Evolutionary conservation across 2,797 vertebrate genomes (phyloP).

Genomic region (Heliangelus exortis): DNA sequence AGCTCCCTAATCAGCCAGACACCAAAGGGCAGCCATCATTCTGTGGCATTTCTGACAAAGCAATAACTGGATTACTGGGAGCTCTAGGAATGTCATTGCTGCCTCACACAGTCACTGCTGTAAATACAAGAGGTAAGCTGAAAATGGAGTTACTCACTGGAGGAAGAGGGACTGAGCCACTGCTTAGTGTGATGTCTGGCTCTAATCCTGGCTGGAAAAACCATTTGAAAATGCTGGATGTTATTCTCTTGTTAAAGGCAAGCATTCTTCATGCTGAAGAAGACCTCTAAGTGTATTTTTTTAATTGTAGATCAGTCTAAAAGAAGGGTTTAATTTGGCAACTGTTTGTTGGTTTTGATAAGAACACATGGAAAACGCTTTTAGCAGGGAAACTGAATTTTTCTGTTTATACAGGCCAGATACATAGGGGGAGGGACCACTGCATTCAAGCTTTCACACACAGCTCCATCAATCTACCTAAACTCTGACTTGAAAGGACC

Average conservation of each 20-base stretch:
- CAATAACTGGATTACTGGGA: constrained; percentile 14
- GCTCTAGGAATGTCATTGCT: background rate
- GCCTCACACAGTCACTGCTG: background rate
- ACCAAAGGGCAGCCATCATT: constrained; percentile 36
- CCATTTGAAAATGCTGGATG: background rate
- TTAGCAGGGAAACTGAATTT: constrained; percentile 70
- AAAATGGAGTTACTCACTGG: constrained; percentile 1
- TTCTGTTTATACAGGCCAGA: constrained; percentile 81
- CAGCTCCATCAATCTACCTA: constrained; percentile 83
- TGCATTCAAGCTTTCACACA: constrained; percentile 84
- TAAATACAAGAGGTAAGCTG: background rate
- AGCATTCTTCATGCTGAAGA: background rate
- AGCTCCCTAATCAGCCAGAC: constrained; percentile 26
- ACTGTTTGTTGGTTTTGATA: constrained; percentile 8
- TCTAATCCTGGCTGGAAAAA: background rate
- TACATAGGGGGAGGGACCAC: constrained; percentile 83
- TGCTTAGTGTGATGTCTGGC: background rate
- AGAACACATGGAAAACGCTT: background rate
- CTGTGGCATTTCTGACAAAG: constrained; percentile 42
- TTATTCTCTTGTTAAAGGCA: background rate
- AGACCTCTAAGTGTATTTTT: background rate
- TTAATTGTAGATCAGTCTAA: background rate
- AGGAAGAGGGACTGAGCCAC: background rate
- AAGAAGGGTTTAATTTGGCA: background rate
- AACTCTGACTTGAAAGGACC: constrained; percentile 87